Base-by-base conservation (phyloP, 2,797 vertebrate species). In the Crossoptilon crossoptilon region DNA sequence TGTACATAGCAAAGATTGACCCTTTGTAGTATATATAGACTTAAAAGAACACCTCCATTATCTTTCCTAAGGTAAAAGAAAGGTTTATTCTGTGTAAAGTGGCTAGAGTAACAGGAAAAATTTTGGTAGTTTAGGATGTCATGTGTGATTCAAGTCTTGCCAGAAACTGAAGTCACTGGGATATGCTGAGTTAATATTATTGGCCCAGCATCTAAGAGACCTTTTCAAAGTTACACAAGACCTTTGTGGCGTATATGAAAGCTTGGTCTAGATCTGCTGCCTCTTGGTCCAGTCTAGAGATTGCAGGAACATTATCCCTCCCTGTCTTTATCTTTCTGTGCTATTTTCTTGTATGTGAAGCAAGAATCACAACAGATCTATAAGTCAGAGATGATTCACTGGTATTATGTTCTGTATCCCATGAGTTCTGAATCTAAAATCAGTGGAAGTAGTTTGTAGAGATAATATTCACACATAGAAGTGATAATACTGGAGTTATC, bases 31-130 rank as follows among this genome's bases (percentile, higher is more conserved):
- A 22, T 37, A 49, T 29, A 55, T 31, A 55, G 29, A 29, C 53
- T 31, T 31, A 46, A 55, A 67, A 73, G 8, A 89, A 51, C 29
- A 37, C 7, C 2, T 84, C 23, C 69, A 0, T 83, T 71, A 22
- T 77, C 14, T 78, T 81, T 84, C 67, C 24, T 88, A 72, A 79
- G n/a, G 55, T 67, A 81, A 75, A 91, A 81, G 14, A 83, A 90
- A 62, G 10, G 46, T 85, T 64, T 13, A 6, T 81, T 86, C 48
- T 67, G 23, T 55, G 35, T 55, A 41, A 35, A 77, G 49, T 62
- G 41, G 7, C 49, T 55, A 72, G 37, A 88, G 7, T 62, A 90
- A 86, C 44, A 72, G 49, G 44, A 90, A 88, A 77, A 86, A 53
- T 2, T 63, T 71, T 33, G 33, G 39, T 44, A 62, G 33, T n/a